Evolutionary conservation across 2,888 invertebrate species (phyloP).

Genomic region (Cantharis nigra): DNA sequence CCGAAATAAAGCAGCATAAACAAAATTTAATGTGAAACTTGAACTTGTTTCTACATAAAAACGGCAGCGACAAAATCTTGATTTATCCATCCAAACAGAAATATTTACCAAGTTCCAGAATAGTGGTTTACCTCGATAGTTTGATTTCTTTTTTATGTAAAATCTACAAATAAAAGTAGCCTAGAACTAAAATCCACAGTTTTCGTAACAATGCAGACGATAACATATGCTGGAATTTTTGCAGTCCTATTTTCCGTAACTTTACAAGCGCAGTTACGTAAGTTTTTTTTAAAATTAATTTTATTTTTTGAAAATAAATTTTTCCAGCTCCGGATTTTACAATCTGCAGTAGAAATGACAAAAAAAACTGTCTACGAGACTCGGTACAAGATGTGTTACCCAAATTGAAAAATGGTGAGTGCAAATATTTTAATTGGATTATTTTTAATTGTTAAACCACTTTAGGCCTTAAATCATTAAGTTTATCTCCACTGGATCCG

Average conservation of each 20-base stretch:
- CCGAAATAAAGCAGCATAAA: no score
- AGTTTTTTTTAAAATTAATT: not conserved
- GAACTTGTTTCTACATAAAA: no score
- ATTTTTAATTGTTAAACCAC: constrained; percentile 23
- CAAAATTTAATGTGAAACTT: no score
- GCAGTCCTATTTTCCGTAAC: not conserved
- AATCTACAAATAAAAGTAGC: not conserved
- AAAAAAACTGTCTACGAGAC: constrained; percentile 60
- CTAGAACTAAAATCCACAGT: not conserved
- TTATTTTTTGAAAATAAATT: not conserved
- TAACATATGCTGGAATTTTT: not conserved
- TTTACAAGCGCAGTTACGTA: not conserved
- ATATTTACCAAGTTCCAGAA: not conserved
- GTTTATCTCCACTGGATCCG: constrained; percentile 61
- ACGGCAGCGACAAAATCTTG: not conserved
- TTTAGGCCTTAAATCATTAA: constrained; percentile 64
- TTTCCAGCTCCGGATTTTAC: constrained; percentile 47
- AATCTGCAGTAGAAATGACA: constrained; percentile 61
- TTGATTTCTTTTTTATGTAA: not conserved
- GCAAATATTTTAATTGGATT: not conserved
- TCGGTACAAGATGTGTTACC: constrained; percentile 62
- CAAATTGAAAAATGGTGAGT: constrained; percentile 39
- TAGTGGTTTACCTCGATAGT: not conserved
- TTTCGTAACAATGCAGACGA: not conserved
- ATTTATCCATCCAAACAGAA: not conserved